A percentile compares a stretch with the other conserved stretches of the same genome.
Conservation (phyloP, 2,113 vertebrate species). For the Dermatemys mawii region DNA sequence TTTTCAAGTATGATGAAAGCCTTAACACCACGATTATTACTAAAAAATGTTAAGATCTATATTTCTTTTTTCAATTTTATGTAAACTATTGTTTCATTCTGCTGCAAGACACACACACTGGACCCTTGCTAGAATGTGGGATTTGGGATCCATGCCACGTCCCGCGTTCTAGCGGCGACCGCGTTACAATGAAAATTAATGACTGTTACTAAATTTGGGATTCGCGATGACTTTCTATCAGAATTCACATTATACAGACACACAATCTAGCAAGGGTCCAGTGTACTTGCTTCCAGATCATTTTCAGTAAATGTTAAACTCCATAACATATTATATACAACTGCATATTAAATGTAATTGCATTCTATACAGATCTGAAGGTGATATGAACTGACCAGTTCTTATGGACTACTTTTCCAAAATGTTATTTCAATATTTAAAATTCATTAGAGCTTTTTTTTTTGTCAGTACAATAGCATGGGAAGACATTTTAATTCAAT, state of each 20-base stretch:
- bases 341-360: background rate
- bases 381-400: background rate
- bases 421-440: background rate
- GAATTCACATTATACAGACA: too few relatives aligned
- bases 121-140: too few relatives aligned
- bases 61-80: background rate
- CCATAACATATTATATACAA: rapidly evolving
- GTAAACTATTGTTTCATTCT: background rate
- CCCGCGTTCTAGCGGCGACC: too few relatives aligned
- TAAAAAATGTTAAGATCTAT: background rate
- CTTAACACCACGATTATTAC: background rate
- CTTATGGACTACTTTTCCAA: background rate
- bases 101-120: rapidly evolving
- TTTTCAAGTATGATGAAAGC: background rate
- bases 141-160: too few relatives aligned
- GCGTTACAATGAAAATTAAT: too few relatives aligned
- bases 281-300: background rate
- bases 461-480: background rate
- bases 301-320: background rate
- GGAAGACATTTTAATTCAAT: background rate
- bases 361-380: rapidly evolving
- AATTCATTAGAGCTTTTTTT: background rate
- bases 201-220: too few relatives aligned
- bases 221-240: too few relatives aligned
- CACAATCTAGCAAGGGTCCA: too few relatives aligned